Percentiles rank a stretch among this genome's conserved stretches.
phyloP scores from a whole-genome alignment of 2,113 vertebrate species.

The Ophthalmolycus amberensis region DNA sequence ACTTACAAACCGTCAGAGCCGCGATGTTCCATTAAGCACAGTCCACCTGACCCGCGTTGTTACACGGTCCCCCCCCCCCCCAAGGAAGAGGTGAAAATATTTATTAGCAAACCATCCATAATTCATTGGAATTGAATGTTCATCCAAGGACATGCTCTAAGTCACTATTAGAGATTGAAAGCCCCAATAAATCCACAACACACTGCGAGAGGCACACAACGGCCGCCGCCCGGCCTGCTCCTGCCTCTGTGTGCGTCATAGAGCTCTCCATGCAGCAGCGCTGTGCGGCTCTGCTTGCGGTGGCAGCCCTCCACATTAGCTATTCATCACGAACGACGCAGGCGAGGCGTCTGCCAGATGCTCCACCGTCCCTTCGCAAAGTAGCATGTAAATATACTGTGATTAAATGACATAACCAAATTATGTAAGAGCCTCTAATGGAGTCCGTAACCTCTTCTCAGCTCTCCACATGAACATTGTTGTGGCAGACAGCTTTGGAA shows the following conservation, averaged over 20 bases:
- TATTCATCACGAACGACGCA: constrained; percentile 39
- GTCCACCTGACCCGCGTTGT: constrained; percentile 28
- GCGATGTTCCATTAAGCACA: constrained; percentile 35
- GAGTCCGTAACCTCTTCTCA: constrained; percentile 57
- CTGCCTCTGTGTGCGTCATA: constrained; percentile 37
- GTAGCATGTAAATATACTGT: constrained; percentile 61
- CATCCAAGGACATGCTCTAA: constrained; percentile 55
- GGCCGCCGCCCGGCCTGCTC: constrained; percentile 35
- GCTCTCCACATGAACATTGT: constrained; percentile 40
- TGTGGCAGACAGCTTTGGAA: constrained; percentile 31
- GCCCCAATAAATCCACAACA: constrained; percentile 51
- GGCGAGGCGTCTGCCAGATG: constrained; percentile 50
- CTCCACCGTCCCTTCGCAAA: constrained; percentile 51
- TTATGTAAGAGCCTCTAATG: constrained; percentile 68
- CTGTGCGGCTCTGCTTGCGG: constrained; percentile 3
- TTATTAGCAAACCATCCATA: constrained; percentile 62
- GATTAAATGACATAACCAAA: constrained; percentile 71
- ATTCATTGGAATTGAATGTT: constrained; percentile 45
- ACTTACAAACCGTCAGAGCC: constrained; percentile 36
- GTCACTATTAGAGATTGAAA: constrained; percentile 47
- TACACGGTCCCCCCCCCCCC: background rate
- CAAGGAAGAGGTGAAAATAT: constrained; percentile 40
- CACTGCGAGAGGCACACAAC: constrained; percentile 17
- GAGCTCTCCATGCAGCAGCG: background rate
- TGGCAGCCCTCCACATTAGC: constrained; percentile 38